Percentiles rank a stretch among this genome's conserved stretches.
phyloP scores from a whole-genome alignment of 2,113 vertebrate species.

The Channa argus region DNA sequence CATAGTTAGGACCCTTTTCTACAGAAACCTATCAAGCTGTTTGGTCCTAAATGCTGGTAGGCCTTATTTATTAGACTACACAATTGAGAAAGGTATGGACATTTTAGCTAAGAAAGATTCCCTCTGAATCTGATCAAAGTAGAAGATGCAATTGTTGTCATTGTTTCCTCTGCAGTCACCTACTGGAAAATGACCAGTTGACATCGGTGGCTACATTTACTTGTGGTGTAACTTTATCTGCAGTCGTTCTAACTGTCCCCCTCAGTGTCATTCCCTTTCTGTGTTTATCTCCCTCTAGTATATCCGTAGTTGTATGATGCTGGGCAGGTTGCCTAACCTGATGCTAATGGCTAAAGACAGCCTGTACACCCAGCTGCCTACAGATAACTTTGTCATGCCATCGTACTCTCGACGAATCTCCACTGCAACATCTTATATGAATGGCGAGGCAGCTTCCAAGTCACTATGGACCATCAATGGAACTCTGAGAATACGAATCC shows the following conservation, averaged over 20 bases:
- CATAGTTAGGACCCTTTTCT: not conserved
- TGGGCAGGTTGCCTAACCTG: slow-evolving; percentile 95
- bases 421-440: slow-evolving; percentile 97
- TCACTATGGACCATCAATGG: slow-evolving; percentile 94
- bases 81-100: no score
- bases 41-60: not conserved
- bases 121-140: slow-evolving; percentile 5
- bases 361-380: slow-evolving; percentile 93
- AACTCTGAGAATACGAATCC: slow-evolving; percentile 92
- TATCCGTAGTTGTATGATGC: slow-evolving; percentile 98
- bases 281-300: slow-evolving; percentile 83
- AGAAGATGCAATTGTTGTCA: slow-evolving; percentile 4
- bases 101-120: not conserved
- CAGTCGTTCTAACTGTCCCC: slow-evolving; percentile 11
- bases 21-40: not conserved
- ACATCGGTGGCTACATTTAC: slow-evolving; percentile 23
- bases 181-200: slow-evolving; percentile 31
- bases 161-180: slow-evolving; percentile 17
- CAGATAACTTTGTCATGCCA: slow-evolving; percentile 95
- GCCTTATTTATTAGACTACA: no score
- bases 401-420: slow-evolving; percentile 97
- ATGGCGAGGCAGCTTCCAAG: slow-evolving; percentile 94
- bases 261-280: slow-evolving; percentile 31
- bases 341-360: slow-evolving; percentile 99
- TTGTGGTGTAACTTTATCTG: slow-evolving; percentile 30